Base-by-base conservation (phyloP, 2,113 vertebrate species). In the Symphodus melops region DNA sequence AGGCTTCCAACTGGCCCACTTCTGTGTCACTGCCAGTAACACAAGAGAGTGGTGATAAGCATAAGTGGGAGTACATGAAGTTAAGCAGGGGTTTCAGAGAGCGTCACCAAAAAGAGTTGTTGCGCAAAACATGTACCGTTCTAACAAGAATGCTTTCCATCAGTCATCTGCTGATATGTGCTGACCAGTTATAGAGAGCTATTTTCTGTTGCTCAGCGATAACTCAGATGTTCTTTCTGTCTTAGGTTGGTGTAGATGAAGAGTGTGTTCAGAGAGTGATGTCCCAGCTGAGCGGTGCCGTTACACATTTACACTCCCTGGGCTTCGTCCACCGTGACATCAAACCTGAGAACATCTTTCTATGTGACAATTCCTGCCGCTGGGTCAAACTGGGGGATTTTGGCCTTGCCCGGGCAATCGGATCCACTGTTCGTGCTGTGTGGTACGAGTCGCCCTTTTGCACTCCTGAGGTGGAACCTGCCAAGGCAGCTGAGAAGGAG, bases 321-420 rank as follows among this genome's bases (percentile, higher is more conserved):
- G 97, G 95, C 3, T 94, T 98, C 39, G 96, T 98, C 11, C 97
- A 98, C 10, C 94, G 97, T 0, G 97, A 98, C 2, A 95, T 98
- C 80, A 98, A 98, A 79, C 96, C 97, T 0, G 97, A 98, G 91
- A 98, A 98, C 0, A 94, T 98, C 63, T 94, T 98, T 75, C 91
- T 98, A 74, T 98, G 96, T 0, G 96, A 97, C 86, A 78, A 67
- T 0, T 77, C 75, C 0, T 98, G 97, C 58, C 94, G 89, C 16
- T 95, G 90, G 46, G 95, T 98, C 82, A 97, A 97, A 81, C 93
- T 98, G 58, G 95, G 95, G 0, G 97, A 98, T 90, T 96, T 98
- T 2, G 97, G 96, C 46, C 93, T 98, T 53, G 89, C 95, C 0
- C 91, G 96, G 0, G 82, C 94, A 0, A 88, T 93, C 19, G 95